Conservation (phyloP, 2,797 vertebrate species). For the Lagocephalus sceleratus region DNA sequence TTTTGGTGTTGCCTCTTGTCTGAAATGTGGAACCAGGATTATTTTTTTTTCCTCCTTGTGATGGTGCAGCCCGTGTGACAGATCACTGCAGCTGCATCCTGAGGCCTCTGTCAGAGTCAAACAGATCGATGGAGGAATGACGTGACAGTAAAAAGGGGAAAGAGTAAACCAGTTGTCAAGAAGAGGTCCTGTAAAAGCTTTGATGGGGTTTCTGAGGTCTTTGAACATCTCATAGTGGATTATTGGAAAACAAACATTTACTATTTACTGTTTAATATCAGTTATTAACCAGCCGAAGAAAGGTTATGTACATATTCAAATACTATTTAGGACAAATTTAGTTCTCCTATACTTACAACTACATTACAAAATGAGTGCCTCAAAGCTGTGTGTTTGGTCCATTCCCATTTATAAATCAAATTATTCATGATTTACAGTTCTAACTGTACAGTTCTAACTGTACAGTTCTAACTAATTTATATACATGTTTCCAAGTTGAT, state of each 20-base stretch:
- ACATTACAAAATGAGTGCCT: too few relatives aligned
- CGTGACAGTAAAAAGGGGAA: constrained; percentile 18
- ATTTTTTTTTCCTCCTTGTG: constrained; percentile 9
- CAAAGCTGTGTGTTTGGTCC: too few relatives aligned
- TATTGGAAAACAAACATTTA: constrained; percentile 13
- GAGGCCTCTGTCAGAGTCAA: constrained; percentile 41
- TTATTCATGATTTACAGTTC: too few relatives aligned
- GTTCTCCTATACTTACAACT: too few relatives aligned
- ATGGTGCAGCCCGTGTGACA: constrained; percentile 46
- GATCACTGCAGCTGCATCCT: constrained; percentile 52
- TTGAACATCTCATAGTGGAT: constrained; percentile 6
- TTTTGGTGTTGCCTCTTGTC: not conserved
- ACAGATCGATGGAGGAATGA: constrained; percentile 34
- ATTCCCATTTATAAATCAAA: too few relatives aligned
- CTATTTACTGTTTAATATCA: too few relatives aligned
- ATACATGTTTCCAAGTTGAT: too few relatives aligned
- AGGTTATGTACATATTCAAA: too few relatives aligned
- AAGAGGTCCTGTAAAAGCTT: constrained; percentile 9
- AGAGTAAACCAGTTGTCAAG: constrained; percentile 30
- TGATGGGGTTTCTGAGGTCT: constrained; percentile 13
- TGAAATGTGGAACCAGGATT: not conserved
- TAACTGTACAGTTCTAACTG: too few relatives aligned
- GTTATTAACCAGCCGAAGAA: too few relatives aligned
- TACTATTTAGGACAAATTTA: too few relatives aligned
- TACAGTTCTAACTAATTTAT: too few relatives aligned